Evolutionary conservation across 2,113 vertebrate genomes (phyloP).

Genomic region (Sphaerodactylus townsendi): DNA sequence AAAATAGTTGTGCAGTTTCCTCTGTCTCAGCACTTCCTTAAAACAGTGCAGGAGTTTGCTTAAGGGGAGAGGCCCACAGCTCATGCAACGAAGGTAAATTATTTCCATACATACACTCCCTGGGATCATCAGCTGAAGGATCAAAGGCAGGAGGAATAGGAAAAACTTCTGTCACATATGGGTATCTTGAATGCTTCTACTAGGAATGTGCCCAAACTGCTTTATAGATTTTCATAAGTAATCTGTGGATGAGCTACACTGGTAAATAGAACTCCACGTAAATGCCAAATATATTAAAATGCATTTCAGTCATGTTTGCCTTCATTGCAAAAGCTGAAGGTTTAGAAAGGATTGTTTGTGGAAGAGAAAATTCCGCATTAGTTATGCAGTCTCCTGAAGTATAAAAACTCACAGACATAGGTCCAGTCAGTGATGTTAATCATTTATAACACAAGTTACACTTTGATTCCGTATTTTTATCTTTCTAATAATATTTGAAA

Average conservation of each 20-base stretch:
- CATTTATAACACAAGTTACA: not conserved
- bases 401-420: not conserved
- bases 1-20: not conserved
- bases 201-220: not conserved
- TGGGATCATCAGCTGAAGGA: not conserved
- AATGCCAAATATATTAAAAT: not conserved
- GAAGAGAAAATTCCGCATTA: not conserved
- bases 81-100: not conserved
- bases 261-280: not conserved
- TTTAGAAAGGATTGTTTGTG: not conserved
- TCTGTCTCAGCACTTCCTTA: not conserved
- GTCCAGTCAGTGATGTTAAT: not conserved
- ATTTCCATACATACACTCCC: not conserved
- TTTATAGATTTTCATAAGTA: not conserved
- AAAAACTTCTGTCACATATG: not conserved
- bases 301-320: not conserved
- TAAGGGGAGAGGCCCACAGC: not conserved
- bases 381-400: not conserved
- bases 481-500: not conserved
- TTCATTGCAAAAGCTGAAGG: not conserved
- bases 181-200: not conserved
- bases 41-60: not conserved
- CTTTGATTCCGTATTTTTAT: not conserved
- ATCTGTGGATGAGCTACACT: not conserved
- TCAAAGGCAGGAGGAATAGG: too few species aligned